Evolutionary conservation across 2,888 invertebrate genomes (phyloP), one percentile per base, ranked within the genome.

Genomic region (Schizotus pectinicornis): DNA sequence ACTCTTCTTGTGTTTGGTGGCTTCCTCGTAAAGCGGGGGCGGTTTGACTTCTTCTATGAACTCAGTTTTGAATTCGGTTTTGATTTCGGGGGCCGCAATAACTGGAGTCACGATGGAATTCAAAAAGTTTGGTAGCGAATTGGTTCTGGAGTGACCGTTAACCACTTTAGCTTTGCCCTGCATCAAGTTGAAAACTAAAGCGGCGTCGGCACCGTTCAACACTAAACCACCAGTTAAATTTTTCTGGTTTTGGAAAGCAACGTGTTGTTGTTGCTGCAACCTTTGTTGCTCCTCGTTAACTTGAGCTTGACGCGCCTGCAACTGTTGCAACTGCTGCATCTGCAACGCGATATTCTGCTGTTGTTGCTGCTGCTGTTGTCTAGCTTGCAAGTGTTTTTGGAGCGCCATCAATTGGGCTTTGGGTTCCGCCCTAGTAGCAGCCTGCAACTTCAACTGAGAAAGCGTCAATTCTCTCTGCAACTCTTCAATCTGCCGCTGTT

Each of bases 401-500:
- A 79, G 62, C 50, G 74, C 75, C 12, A 77, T 52, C 57, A 76
- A 63, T 57, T 77, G 75, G 14, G 76, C 74, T 64, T 78, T 79
- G 0, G 78, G 78, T 59, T 79, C 78, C 1, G 70, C 64, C 38
- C 77, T 61, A 0, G 78, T 76, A 39, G 86, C 85, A 63, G 87
- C 87, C 70, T 91, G 88, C 63, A 92, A 76, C 74, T 92, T 91
- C 67, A 89, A 86, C 60, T 92, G 89, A 1, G 91, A 91, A 64
- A 89, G 86, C 59, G 90, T 89, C 65, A 93, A 75, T 72, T 93
- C 91, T 1, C 93, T 81, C 76, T 95, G 92, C 41, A 95, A 81
- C 72, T 94, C 93, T 72, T 94, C 92, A 67, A 96, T 96, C 78
- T 91, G 90, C 50, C 91, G 86, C 71, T 90, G 89, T 76, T 95